Conservation (phyloP, 2,888 invertebrate species). For the Cosmorhoe ocellata region DNA sequence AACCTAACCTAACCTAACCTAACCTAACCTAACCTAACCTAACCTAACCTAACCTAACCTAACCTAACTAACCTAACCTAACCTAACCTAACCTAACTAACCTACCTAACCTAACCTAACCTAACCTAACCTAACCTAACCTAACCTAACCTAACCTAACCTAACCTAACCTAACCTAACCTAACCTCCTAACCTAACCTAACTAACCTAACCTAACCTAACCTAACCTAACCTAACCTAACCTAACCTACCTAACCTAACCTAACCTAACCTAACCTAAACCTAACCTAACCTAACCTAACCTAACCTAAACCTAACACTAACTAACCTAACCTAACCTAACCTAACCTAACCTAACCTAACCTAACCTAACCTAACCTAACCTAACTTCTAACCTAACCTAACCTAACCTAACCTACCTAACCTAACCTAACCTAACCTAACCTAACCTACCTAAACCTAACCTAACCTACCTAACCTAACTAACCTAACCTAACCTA, state of each 20-base stretch:
- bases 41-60: neutral
- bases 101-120: constrained; percentile 30
- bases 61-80: constrained; percentile 1
- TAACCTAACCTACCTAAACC: constrained; percentile 20
- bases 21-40: constrained; percentile 17
- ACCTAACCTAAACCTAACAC: constrained; percentile 17
- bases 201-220: constrained; percentile 24
- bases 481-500: constrained; percentile 31
- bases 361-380: constrained; percentile 35
- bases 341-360: constrained; percentile 33
- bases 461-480: constrained; percentile 18
- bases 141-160: constrained; percentile 24
- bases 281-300: constrained; percentile 25
- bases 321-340: constrained; percentile 33
- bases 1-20: constrained; percentile 17
- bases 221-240: constrained; percentile 17
- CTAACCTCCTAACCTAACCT: constrained; percentile 26
- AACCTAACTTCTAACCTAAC: constrained; percentile 25
- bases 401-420: constrained; percentile 23
- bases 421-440: constrained; percentile 26
- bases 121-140: constrained; percentile 22
- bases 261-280: constrained; percentile 27
- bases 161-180: constrained; percentile 27
- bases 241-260: constrained; percentile 18
- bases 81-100: constrained; percentile 17